phyloP scores from a whole-genome alignment of 30 jellyfish, hydroid and myxozoan genomes.

The Aurelia sp. region DNA sequence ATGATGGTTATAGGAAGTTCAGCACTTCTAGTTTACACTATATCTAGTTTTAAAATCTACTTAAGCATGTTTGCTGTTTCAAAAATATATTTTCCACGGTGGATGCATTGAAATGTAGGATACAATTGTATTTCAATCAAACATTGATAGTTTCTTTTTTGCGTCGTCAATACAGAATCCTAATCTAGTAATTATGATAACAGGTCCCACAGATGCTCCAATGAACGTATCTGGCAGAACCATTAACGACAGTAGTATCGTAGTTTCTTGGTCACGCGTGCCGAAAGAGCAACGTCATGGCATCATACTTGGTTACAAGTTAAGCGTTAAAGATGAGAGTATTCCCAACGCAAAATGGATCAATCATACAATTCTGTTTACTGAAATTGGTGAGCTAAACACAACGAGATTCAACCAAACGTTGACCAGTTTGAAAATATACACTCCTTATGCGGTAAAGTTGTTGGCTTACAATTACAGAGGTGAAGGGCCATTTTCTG shows the following conservation, averaged over 20 bases:
- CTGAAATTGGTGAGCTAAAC: not conserved
- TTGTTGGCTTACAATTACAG: slow-evolving; percentile 36
- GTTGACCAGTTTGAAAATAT: slow-evolving; percentile 27
- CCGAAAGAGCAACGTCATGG: slow-evolving; percentile 43
- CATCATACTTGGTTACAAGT: slow-evolving; percentile 36
- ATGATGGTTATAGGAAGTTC: too few species aligned
- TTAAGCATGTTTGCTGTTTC: too few species aligned
- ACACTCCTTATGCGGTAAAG: slow-evolving; percentile 51
- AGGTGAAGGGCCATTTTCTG: slow-evolving; percentile 48
- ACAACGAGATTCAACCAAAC: slow-evolving; percentile 19
- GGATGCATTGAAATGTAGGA: too few species aligned
- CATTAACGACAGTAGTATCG: slow-evolving; percentile 20
- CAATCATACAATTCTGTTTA: slow-evolving; percentile 10
- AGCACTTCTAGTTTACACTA: too few species aligned
- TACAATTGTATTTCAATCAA: not conserved
- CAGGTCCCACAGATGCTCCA: slow-evolving; percentile 41
- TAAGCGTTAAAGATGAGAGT: slow-evolving; percentile 18
- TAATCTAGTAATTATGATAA: too few species aligned
- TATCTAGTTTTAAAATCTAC: too few species aligned
- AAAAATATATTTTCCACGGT: too few species aligned
- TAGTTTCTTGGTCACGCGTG: slow-evolving; percentile 24
- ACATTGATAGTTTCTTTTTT: not conserved
- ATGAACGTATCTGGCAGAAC: slow-evolving; percentile 30
- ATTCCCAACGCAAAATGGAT: slow-evolving; percentile 12
- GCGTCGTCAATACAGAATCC: too few species aligned